phyloP scores from a whole-genome alignment of 2,113 vertebrate genomes.

The Etheostoma spectabile region DNA sequence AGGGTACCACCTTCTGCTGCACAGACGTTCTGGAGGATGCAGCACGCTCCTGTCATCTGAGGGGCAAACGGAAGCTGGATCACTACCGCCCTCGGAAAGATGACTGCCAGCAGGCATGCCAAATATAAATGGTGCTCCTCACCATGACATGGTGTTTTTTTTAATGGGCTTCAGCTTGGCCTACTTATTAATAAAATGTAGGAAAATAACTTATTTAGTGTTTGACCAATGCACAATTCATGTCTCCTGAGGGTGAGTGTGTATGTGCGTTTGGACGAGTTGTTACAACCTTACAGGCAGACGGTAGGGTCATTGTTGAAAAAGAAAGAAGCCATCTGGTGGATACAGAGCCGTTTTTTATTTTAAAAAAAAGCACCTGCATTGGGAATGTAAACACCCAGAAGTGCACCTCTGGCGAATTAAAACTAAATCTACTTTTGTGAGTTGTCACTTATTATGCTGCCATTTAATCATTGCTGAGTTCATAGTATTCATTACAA shows the following conservation, averaged over 20 bases:
- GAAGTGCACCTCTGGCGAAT: conserved; percentile 20
- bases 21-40: conserved; percentile 41
- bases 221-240: neutral
- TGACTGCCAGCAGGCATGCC: conserved; percentile 20
- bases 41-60: conserved; percentile 18
- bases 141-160: conserved; percentile 20
- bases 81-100: conserved; percentile 3
- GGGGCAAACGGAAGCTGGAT: conserved; percentile 23
- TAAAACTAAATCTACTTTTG: neutral
- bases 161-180: neutral
- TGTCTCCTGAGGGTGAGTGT: conserved; percentile 9
- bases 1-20: conserved; percentile 43
- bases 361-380: conserved; percentile 10
- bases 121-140: conserved; percentile 24
- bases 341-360: neutral
- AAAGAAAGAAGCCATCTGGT: conserved; percentile 23
- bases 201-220: neutral
- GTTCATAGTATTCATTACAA: neutral
- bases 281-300: conserved; percentile 35
- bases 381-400: conserved; percentile 20
- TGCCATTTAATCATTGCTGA: neutral
- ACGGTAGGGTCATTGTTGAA: conserved; percentile 35
- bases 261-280: conserved; percentile 24
- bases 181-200: conserved; percentile 14
- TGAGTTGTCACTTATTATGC: neutral